Evolutionary conservation across 1,140 invertebrate species (phyloP), one percentile per base, ranked within the genome.

Genomic region (Cotesia glomerata): DNA sequence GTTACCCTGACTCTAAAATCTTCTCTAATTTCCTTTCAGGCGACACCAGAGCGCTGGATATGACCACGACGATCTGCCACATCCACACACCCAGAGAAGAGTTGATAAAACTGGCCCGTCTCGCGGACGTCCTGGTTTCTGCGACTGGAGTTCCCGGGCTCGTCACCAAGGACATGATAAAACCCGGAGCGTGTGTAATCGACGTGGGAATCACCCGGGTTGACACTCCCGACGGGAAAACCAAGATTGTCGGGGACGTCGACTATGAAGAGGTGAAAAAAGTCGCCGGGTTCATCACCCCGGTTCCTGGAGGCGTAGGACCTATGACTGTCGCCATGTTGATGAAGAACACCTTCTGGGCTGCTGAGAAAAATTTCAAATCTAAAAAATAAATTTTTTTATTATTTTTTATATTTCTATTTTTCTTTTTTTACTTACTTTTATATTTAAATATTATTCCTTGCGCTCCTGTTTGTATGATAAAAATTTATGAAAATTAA

Each of bases 281-380:
- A 83, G 85, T 95, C 7, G 94, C 94, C 8, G 93, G 93, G n/a
- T 86, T 91, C 36, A 93, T 96, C 36, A 95, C 94, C 1, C 94
- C 95, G 7, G 95, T 96, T 1, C 95, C 95, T 5, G 95, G 95
- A 11, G 95, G 95, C 11, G 95, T 96, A 26, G 95, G 95, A 0
- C 95, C 95, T 1, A 94, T 96, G 92, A 96, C 95, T 4, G 94
- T 96, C 0, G 92, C 94, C 0, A 96, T 96, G 94, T 84, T 97
- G 7, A 95, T 97, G 92, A 90, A 90, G 69, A 97, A 97, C 79
- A 96, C 95, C 0, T 87, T 95, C 18, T 86, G 89, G 75, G 93
- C 94, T 0, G 92, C 93, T 3, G 87, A 88, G 75, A 81, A 66
- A 69, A 76, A 74, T 67, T 59, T 16, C 49, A 2, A 52, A 5